phyloP scores from a whole-genome alignment of 2,113 vertebrate species.

The Mionectes macconnelli region DNA sequence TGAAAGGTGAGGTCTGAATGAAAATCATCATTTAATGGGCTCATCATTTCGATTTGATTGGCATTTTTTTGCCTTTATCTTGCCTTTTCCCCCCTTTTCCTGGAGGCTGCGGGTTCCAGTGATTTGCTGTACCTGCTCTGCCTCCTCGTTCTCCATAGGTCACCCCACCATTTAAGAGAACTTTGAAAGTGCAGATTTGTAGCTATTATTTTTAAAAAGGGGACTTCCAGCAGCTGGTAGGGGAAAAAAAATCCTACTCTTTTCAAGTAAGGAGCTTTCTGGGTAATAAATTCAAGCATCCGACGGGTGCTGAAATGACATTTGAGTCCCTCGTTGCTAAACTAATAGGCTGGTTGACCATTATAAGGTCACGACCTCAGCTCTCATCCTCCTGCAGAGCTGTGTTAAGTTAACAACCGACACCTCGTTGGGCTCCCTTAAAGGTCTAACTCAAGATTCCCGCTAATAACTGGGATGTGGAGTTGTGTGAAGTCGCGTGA shows the following conservation, averaged over 20 bases:
- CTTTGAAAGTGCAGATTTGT: constrained; percentile 57
- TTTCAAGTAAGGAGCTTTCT: constrained; percentile 65
- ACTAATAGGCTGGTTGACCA: constrained; percentile 72
- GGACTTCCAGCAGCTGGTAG: constrained; percentile 55
- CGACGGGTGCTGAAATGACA: not conserved
- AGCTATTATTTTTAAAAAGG: constrained; percentile 54
- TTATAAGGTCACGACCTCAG: constrained; percentile 65
- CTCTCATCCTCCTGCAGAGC: constrained; percentile 55
- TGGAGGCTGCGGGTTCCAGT: constrained; percentile 29
- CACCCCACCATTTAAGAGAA: constrained; percentile 16
- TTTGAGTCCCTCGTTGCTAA: constrained; percentile 54
- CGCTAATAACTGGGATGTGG: not conserved
- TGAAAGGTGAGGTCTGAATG: constrained; percentile 33
- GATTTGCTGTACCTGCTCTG: constrained; percentile 46
- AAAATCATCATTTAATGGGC: constrained; percentile 77
- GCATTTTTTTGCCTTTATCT: constrained; percentile 33
- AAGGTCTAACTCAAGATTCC: not conserved
- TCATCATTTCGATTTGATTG: constrained; percentile 74
- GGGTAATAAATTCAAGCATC: constrained; percentile 66
- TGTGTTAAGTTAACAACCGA: constrained; percentile 59
- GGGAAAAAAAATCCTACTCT: constrained; percentile 39
- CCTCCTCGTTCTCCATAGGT: constrained; percentile 32
- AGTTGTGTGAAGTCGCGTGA: not conserved
- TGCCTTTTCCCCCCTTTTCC: not conserved
- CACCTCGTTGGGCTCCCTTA: not conserved